These are phyloP conservation scores for Colinus virginianus DNA, from an alignment of 2,113 vertebrate species.

Conservation along the genomic window DNA sequence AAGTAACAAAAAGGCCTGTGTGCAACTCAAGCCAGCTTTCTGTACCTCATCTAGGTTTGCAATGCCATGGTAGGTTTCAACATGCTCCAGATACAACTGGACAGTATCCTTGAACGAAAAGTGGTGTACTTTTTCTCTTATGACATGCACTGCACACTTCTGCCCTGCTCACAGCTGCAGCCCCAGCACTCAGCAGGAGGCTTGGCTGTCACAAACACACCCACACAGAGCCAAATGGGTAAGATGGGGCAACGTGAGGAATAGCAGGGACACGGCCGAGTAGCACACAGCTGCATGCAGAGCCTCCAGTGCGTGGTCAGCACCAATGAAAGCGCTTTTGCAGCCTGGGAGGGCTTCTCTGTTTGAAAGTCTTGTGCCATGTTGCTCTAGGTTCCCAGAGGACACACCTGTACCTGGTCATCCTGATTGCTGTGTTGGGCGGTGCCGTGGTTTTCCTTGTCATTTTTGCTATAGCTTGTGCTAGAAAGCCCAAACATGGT, in stretches of 20 bases:
- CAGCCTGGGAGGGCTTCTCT: background rate
- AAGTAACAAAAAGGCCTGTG: background rate
- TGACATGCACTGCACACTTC: accelerated
- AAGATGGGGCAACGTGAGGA: accelerated
- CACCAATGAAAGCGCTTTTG: accelerated
- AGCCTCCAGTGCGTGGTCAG: accelerated
- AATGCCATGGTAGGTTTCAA: background rate
- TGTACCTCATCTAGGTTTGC: background rate
- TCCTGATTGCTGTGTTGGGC: constrained; percentile 12
- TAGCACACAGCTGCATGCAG: accelerated
- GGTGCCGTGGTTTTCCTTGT: constrained; percentile 27
- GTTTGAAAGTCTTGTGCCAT: background rate
- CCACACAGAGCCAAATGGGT: accelerated
- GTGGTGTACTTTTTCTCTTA: background rate
- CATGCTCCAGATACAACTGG: background rate
- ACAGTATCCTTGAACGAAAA: background rate
- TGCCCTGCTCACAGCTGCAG: accelerated
- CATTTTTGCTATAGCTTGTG: background rate
- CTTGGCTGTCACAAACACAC: accelerated
- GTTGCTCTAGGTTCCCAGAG: background rate
- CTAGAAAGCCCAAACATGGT: constrained; percentile 30
- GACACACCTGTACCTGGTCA: background rate
- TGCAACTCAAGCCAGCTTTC: background rate
- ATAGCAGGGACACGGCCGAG: accelerated
- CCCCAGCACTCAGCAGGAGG: background rate